These are phyloP conservation scores for Chrysotoxum bicinctum DNA, from an alignment of 2,888 invertebrate species.

Conservation along the genomic window DNA sequence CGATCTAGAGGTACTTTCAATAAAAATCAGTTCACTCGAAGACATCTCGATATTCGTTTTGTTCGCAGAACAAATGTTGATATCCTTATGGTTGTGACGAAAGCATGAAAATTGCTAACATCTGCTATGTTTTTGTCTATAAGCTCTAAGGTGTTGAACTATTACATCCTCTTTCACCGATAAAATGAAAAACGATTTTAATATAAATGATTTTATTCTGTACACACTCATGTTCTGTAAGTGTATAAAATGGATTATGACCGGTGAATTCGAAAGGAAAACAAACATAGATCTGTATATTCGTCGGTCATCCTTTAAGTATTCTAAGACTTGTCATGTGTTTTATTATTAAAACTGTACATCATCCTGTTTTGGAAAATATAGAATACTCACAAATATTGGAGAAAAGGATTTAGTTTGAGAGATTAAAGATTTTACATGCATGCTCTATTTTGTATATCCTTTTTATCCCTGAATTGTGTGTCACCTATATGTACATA, in stretches of 20 bases:
- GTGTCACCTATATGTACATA: not conserved
- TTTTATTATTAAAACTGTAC: constrained; percentile 37
- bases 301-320: not conserved
- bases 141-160: constrained; percentile 9
- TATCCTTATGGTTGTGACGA: constrained; percentile 31
- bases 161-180: not conserved
- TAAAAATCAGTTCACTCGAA: too few species aligned
- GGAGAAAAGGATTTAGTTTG: constrained; percentile 11
- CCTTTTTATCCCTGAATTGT: not conserved
- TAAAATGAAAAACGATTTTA: constrained; percentile 9
- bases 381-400: not conserved
- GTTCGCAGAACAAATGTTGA: constrained; percentile 29
- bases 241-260: constrained; percentile 54
- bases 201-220: constrained; percentile 54
- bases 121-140: constrained; percentile 42
- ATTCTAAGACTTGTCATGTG: constrained; percentile 23
- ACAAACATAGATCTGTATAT: not conserved
- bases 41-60: not conserved
- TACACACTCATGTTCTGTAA: not conserved
- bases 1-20: too few species aligned
- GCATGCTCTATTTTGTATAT: constrained; percentile 9
- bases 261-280: constrained; percentile 34
- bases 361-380: constrained; percentile 44
- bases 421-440: constrained; percentile 59
- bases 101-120: constrained; percentile 51